Percentiles rank a stretch among this genome's conserved stretches.
Evolutionary conservation across 2,113 vertebrate species (phyloP).

Genomic region (Otocyon megalotis): DNA sequence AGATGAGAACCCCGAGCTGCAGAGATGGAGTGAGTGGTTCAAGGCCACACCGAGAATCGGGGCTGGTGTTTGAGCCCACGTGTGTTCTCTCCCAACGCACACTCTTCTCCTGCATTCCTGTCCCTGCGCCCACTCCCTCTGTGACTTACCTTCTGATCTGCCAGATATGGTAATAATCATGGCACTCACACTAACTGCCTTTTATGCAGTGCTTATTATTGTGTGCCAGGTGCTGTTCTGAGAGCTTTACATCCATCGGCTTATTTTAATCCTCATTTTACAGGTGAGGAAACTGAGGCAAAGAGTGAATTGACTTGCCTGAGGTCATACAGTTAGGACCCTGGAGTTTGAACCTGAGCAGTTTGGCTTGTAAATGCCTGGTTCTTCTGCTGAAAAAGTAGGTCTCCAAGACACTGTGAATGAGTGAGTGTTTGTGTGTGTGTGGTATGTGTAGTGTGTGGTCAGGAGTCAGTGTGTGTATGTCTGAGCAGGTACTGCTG

Average conservation of each 20-base stretch:
- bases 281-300: neutral
- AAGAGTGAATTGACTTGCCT: neutral
- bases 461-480: neutral
- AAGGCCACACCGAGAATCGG: neutral
- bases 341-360: neutral
- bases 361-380: neutral
- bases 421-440: neutral
- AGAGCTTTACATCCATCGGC: neutral
- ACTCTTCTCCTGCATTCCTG: neutral
- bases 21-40: neutral
- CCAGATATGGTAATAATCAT: neutral
- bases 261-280: neutral
- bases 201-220: neutral
- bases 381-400: neutral
- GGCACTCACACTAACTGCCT: neutral
- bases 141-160: neutral
- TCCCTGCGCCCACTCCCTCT: fast-evolving
- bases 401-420: fast-evolving
- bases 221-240: neutral
- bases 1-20: neutral
- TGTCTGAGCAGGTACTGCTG: neutral
- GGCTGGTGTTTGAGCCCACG: neutral
- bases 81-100: neutral
- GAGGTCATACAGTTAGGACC: neutral
- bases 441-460: neutral